Evolutionary conservation across 64 coral and sea anemone species (phyloP), one percentile per base, ranked within the genome.

Genomic region (Montipora capricornis): DNA sequence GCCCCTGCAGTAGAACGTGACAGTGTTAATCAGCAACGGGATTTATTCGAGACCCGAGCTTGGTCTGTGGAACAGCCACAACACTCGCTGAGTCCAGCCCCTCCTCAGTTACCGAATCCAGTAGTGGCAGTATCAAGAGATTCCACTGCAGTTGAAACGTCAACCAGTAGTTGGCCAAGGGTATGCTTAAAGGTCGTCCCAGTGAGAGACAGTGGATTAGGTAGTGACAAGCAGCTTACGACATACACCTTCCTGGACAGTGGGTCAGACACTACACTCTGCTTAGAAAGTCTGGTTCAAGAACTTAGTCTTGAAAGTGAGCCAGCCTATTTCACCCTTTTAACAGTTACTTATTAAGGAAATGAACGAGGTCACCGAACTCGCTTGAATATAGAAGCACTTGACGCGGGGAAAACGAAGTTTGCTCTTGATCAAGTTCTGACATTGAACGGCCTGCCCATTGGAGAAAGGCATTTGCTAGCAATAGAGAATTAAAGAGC

Each of bases 141-240:
- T 9, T 68, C 86, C 16, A 68, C 84, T 16, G 74, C 50, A 37
- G 68, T 75, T 5, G 53, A 44, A 8, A 16, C 88, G 0, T 5
- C 74, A 5, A 75, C 51, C 47, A 75, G 52, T 51, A 55, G 62
- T 44, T 47, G 88, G 51, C 88, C 94, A 26, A 66, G 81, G 73
- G 88, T 96, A 45, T 96, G 90, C 69, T 96, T 92, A 58, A 96
- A 92, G 58, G 90, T 96, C 3, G 95, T 96, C 8, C 95, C 90
- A 83, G 90, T 96, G 37, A 88, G 51, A 78, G 90, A 92, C 6
- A 95, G 89, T 50, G n/a, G 53, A 52, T 75, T 44, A n/a, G 78
- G 47, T 15, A 88, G 94, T 15, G 22, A 87, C 45, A 95, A 92
- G 73, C n/a, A 51, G 20, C 8, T 95, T 13, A 75, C 55, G 2